These are phyloP conservation scores for Elaphurus davidianus DNA, from an alignment of 2,113 vertebrate species.

Conservation along the genomic window DNA sequence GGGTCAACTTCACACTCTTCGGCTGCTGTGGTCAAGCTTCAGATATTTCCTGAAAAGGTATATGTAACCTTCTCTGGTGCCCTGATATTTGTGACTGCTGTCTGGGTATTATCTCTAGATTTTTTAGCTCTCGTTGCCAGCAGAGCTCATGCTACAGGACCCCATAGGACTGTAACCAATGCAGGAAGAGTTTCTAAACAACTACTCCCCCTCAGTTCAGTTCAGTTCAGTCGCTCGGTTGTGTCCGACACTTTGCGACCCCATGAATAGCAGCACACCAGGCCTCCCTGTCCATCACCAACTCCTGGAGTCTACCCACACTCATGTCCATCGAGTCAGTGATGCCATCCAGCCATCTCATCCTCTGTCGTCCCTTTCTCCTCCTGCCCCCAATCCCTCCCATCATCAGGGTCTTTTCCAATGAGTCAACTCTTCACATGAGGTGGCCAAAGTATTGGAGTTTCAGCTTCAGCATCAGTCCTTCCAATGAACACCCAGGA, in stretches of 20 bases:
- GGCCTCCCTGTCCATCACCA: accelerated
- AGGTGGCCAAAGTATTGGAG: too few species aligned
- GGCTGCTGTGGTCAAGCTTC: background rate
- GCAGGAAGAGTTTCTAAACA: background rate
- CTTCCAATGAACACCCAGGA: too few species aligned
- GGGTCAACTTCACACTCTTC: background rate
- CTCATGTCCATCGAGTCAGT: too few species aligned
- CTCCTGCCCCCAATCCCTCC: too few species aligned
- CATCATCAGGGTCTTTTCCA: too few species aligned
- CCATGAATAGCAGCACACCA: background rate
- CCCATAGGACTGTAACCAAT: background rate
- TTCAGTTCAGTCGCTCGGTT: accelerated
- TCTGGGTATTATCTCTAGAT: background rate
- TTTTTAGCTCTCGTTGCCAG: background rate
- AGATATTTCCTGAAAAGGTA: background rate
- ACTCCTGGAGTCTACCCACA: too few species aligned
- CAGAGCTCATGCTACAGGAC: background rate
- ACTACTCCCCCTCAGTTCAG: too few species aligned
- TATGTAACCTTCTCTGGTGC: background rate
- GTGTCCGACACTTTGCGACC: accelerated
- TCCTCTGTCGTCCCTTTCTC: too few species aligned
- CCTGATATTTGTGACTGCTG: background rate
- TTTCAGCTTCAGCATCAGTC: too few species aligned
- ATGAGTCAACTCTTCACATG: too few species aligned
- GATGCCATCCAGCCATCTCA: too few species aligned